Base-by-base conservation (phyloP, 2,797 vertebrate species). In the Mico argentatus region DNA sequence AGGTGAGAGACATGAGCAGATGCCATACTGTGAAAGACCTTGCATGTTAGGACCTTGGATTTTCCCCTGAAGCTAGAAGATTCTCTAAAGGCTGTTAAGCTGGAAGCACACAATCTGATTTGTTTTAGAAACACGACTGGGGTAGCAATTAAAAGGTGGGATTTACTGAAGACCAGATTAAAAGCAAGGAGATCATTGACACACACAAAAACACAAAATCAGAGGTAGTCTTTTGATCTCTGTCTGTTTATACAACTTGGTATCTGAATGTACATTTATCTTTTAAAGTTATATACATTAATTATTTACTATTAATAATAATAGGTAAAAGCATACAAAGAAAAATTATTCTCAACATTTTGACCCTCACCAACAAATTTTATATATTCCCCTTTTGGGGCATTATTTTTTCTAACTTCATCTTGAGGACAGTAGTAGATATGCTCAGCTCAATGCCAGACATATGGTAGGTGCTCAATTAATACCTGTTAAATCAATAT, bases 131-230 rank as follows among this genome's bases (percentile, higher is more conserved):
- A 86, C 36, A 76, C 15, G 12, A 77, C 19, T 61, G 4, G 9
- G n/a, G 11, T 15, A 90, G 14, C 48, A 90, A 57, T 76, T 52
- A 73, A 19, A 93, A 81, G n/a, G 59, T 64, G 26, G 33, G 9
- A 46, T 85, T 88, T 94, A 55, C 73, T 96, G 82, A 91, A 89
- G 30, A 57, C 24, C 14, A 83, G 12, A 82, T 94, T 92, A 88
- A 95, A 83, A 79, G 41, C 27, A 92, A 96, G 20, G 46, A 67
- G 5, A 79, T 57, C 67, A 80, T 92, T 70, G 30, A 44, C 6
- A 72, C 11, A 22, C 30, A 85, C 7, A 96, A 9, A 88, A 72
- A 57, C 19, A 77, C 24, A 33, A 7, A 46, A 70, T 70, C 57
- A 91, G 17, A 93, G 14, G 39, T n/a, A 36, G 10, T 55, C 22